Percentiles rank a stretch among this genome's conserved stretches.
phyloP scores from a whole-genome alignment of 2,113 vertebrate genomes.

The Aptenodytes patagonicus region DNA sequence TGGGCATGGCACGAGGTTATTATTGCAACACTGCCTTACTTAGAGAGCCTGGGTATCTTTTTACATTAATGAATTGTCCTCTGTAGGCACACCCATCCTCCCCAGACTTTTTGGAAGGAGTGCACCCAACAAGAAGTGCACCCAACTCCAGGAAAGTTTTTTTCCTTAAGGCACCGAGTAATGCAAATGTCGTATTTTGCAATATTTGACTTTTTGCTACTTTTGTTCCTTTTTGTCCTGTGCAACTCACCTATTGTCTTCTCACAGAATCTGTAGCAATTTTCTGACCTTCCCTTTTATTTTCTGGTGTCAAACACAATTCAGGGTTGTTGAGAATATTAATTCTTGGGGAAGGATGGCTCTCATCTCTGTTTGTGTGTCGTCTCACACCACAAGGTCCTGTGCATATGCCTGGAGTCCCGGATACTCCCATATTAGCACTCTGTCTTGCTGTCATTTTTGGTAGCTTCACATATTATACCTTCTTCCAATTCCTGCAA shows the following conservation, averaged over 20 bases:
- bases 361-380: neutral
- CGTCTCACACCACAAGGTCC: neutral
- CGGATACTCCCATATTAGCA: neutral
- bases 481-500: neutral
- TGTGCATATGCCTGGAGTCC: too few relatives aligned
- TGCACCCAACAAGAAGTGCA: rapidly evolving
- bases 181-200: rapidly evolving
- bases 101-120: neutral
- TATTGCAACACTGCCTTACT: neutral
- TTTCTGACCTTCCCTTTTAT: neutral
- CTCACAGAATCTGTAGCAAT: neutral
- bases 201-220: neutral
- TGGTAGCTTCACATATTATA: neutral
- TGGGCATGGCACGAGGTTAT: neutral
- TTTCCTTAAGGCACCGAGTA: neutral
- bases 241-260: neutral
- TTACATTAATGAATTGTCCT: neutral
- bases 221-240: neutral
- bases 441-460: neutral
- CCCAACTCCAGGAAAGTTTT: neutral
- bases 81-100: rapidly evolving
- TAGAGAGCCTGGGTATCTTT: neutral
- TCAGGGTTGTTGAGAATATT: neutral
- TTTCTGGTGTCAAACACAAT: neutral
- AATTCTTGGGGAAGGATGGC: neutral